Evolutionary conservation across 2,113 vertebrate genomes (phyloP), one percentile per base, ranked within the genome.

Genomic region (Puntigrus tetrazona): DNA sequence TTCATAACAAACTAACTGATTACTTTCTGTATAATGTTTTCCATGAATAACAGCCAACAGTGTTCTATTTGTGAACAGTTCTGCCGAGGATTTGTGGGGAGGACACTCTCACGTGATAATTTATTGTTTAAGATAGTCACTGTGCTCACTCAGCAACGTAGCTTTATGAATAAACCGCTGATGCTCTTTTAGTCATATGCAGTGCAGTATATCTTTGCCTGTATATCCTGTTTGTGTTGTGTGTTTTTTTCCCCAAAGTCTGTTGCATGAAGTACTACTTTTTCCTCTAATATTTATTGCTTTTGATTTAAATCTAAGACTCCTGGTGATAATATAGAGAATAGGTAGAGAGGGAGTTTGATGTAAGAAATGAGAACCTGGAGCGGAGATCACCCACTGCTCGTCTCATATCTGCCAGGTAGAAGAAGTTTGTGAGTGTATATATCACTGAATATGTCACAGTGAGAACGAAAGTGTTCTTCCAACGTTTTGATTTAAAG

Each of bases 401-500:
- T 29, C 43, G 4, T 74, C 41, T 75, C 43, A 50, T 10, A 70
- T 70, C 22, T 72, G 74, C 55, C 74, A 55, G 18, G 25, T 47
- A 47, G 73, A 70, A 22, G 67, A 70, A 20, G 22, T 43, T 41
- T 72, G 11, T 76, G 45, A n/a, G 2, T 77, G 5, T 52, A 6
- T 52, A 34, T 34, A 55, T 55, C 74, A 55, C 10, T 52, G 20
- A 52, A 77, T 55, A 29, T 55, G 29, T 55, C 45, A 55, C 29
- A 7, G n/a, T 45, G 38, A 43, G 38, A 73, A 77, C 7, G 7
- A 18, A 34, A 25, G 38, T 45, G 5, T 9, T 34, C 27, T 55
- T 77, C 74, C 29, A 77, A 55, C 13, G 50, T 34, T 77, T 52
- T 76, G 74, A 76, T 76, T 52, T 55, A 76, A 76, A 76, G 27